A percentile compares a stretch with the other conserved stretches of the same genome.
Evolutionary conservation across 2,113 vertebrate genomes (phyloP).

Genomic region (Channa maculata): DNA sequence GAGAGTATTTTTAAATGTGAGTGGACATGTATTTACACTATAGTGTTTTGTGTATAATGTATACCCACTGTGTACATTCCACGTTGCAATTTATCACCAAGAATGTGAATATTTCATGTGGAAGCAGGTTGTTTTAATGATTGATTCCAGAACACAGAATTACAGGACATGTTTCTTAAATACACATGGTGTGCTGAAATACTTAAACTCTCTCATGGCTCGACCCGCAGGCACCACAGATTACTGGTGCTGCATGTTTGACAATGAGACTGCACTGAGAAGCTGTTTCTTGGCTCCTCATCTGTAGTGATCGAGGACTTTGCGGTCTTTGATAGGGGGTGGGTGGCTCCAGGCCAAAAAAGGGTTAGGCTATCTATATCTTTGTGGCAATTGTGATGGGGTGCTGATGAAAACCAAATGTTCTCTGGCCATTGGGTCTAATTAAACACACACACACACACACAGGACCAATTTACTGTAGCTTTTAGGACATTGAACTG

Average conservation of each 20-base stretch:
- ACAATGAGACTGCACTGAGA: constrained; percentile 48
- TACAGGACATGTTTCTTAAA: constrained; percentile 71
- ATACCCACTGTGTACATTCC: constrained; percentile 72
- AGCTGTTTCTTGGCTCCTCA: constrained; percentile 72
- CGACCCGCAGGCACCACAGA: constrained; percentile 49
- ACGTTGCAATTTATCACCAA: constrained; percentile 61
- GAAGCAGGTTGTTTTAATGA: constrained; percentile 68
- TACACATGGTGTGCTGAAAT: constrained; percentile 59
- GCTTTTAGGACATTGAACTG: constrained; percentile 74
- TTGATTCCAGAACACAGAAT: constrained; percentile 65
- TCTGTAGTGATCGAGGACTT: constrained; percentile 66
- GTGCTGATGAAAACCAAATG: constrained; percentile 84
- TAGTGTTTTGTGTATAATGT: constrained; percentile 67
- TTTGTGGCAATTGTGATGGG: constrained; percentile 66
- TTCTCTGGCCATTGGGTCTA: constrained; percentile 74
- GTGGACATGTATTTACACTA: constrained; percentile 73
- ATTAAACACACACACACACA: constrained; percentile 73
- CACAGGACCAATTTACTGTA: constrained; percentile 46
- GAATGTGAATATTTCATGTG: constrained; percentile 56
- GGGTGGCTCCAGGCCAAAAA: constrained; percentile 53
- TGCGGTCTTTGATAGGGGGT: constrained; percentile 63
- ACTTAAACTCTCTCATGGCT: constrained; percentile 48
- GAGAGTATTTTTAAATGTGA: constrained; percentile 61
- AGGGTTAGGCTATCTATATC: constrained; percentile 57
- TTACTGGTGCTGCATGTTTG: constrained; percentile 51